Evolutionary conservation across 2,888 invertebrate species (phyloP).

Genomic region (Teleiodes luculella): DNA sequence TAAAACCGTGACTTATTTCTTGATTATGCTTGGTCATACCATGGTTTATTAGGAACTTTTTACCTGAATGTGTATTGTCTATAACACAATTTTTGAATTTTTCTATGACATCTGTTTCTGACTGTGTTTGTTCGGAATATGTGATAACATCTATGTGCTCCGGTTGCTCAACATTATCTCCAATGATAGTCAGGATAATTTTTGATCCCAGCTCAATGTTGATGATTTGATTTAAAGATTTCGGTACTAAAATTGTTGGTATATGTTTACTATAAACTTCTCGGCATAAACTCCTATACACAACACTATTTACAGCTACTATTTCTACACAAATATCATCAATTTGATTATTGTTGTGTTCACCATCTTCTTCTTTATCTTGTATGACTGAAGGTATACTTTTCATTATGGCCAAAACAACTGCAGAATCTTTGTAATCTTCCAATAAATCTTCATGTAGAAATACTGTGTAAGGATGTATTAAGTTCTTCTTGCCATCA

Average conservation of each 20-base stretch:
- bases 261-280: constrained; percentile 64
- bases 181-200: constrained; percentile 69
- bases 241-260: constrained; percentile 74
- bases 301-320: constrained; percentile 57
- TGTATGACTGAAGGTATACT: constrained; percentile 52
- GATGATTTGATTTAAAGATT: constrained; percentile 74
- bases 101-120: constrained; percentile 56
- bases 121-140: constrained; percentile 52
- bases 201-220: constrained; percentile 77
- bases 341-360: constrained; percentile 40
- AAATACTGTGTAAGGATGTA: constrained; percentile 69
- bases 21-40: constrained; percentile 66
- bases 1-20: constrained; percentile 51
- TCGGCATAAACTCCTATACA: constrained; percentile 59
- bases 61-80: constrained; percentile 63
- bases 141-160: constrained; percentile 74
- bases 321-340: constrained; percentile 69
- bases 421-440: constrained; percentile 45
- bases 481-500: constrained; percentile 64
- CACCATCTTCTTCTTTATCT: constrained; percentile 39
- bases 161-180: constrained; percentile 52
- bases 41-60: constrained; percentile 77
- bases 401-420: constrained; percentile 60
- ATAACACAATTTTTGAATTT: constrained; percentile 74
- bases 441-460: constrained; percentile 64